Base-by-base conservation (phyloP, 1,140 invertebrate species). In the Zophobas atratus region DNA sequence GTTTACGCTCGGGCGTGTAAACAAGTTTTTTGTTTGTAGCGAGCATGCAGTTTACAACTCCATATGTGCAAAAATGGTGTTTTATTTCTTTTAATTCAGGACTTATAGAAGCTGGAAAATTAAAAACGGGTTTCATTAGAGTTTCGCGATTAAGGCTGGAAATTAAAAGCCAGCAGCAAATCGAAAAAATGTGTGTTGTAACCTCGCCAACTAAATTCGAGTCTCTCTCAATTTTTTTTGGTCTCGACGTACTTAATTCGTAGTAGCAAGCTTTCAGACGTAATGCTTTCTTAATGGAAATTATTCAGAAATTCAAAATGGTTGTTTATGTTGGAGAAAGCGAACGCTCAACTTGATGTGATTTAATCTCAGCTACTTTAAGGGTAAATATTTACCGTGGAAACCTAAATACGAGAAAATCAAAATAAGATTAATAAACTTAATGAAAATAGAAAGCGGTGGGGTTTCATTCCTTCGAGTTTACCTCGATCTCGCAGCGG, bases 341-440 rank as follows among this genome's bases (percentile, higher is more conserved):
- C 60, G 39, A 67, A 67, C 60, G 60, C 60, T 67, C 60, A 73
- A 53, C 20, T 73, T 55, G 49, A 73, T 73, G 71, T 55, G 71
- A 73, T 73, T 73, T 73, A 73, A 73, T 73, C 71, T 56, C 49
- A 56, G 71, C 55, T 73, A 73, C 48, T 73, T 73, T 56, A 73
- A 43, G 71, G 8, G 71, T 73, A 73, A 73, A 73, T 73, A 73
- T 73, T 73, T 73, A 55, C 71, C 20, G 49, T 73, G 33, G 32
- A 53, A 73, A 38, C 49, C 71, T 73, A 73, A 73, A 73, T 73
- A 73, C 48, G 39, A 73, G 71, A 73, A 73, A 73, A 73, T 73
- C 71, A 73, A 73, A 73, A 73, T 73, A 73, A 73, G 71, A 73
- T 73, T 73, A 73, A 73, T 73, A 73, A 73, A 73, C 71, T 73